Evolutionary conservation across 1,140 invertebrate genomes (phyloP).

Genomic region (Sipha flava): DNA sequence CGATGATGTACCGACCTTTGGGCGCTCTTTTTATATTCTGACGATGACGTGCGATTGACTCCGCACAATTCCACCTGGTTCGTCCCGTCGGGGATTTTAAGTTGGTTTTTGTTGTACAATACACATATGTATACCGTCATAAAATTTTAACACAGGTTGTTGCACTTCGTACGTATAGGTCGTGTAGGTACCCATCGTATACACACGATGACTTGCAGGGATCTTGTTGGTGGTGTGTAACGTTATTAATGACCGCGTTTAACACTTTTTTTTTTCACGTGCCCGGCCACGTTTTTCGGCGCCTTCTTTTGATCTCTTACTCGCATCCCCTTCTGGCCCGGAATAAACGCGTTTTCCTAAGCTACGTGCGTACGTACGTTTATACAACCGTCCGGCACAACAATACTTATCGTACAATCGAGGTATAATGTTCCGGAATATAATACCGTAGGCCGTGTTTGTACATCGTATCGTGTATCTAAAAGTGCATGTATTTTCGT

Average conservation of each 20-base stretch:
- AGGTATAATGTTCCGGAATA: no score
- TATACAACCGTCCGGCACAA: background rate
- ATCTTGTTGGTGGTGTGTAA: background rate
- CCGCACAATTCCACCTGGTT: background rate
- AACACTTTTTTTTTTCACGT: constrained; percentile 2
- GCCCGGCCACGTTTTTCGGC: background rate
- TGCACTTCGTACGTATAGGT: background rate
- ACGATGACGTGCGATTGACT: background rate
- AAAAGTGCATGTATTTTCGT: background rate
- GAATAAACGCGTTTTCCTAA: background rate
- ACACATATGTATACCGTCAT: background rate
- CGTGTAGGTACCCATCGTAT: background rate
- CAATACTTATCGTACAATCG: background rate
- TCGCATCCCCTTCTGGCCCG: background rate
- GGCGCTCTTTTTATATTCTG: background rate
- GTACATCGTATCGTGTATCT: no score
- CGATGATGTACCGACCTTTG: background rate
- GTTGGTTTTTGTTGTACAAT: background rate
- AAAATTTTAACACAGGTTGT: background rate
- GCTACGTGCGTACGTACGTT: background rate
- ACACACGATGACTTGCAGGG: constrained; percentile 4
- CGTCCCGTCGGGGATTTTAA: background rate
- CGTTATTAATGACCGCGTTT: constrained; percentile 18
- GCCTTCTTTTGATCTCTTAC: background rate
- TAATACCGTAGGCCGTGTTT: no score